Conservation (phyloP, 2,888 invertebrate genomes). For the Dicycla oo region DNA sequence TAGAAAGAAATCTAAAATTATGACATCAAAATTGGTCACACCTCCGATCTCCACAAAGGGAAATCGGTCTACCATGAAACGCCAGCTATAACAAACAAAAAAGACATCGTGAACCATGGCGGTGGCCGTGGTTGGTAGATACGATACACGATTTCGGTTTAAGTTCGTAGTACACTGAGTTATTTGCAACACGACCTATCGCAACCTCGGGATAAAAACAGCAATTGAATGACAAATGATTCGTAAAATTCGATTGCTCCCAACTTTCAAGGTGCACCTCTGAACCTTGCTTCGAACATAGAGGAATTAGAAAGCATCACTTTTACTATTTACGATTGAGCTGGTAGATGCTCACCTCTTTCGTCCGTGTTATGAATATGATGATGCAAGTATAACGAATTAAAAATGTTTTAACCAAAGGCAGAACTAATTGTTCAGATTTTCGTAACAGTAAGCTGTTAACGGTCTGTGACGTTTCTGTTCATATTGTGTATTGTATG, state of each 20-base stretch:
- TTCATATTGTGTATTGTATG: conserved; percentile 46
- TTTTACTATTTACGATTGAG: conserved; percentile 56
- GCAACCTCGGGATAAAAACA: conserved; percentile 50
- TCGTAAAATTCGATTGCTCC: conserved; percentile 23
- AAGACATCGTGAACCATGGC: conserved; percentile 40
- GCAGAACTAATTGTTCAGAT: conserved; percentile 75
- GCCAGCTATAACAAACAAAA: conserved; percentile 56
- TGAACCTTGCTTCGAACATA: conserved; percentile 46
- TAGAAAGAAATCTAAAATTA: conserved; percentile 68
- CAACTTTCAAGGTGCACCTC: conserved; percentile 49
- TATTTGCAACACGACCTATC: conserved; percentile 59
- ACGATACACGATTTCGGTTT: conserved; percentile 65
- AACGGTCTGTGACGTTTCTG: conserved; percentile 61
- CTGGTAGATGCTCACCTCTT: conserved; percentile 52
- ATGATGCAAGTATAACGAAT: conserved; percentile 72
- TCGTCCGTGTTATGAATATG: conserved; percentile 55
- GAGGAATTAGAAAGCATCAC: conserved; percentile 65
- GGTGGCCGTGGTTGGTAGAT: conserved; percentile 52
- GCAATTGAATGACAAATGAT: conserved; percentile 40
- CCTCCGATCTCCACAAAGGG: conserved; percentile 71
- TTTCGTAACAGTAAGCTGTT: conserved; percentile 64
- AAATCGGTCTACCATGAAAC: conserved; percentile 72
- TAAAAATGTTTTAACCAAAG: conserved; percentile 70
- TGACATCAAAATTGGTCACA: conserved; percentile 75
- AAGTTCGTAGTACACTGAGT: conserved; percentile 56